Evolutionary conservation across 2,888 invertebrate genomes (phyloP).

Genomic region (Acheta domesticus): DNA sequence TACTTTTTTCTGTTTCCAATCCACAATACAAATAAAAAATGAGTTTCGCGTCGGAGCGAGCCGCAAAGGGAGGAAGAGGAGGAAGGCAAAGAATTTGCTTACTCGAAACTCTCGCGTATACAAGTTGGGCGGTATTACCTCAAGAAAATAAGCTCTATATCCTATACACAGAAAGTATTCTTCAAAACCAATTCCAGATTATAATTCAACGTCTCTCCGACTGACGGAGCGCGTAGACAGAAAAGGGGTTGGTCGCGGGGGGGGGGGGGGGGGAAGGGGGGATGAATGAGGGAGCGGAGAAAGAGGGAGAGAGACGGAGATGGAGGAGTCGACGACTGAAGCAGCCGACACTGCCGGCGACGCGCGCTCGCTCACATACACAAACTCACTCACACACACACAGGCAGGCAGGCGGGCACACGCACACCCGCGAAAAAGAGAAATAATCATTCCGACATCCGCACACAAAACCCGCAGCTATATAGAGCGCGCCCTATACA

Average conservation of each 20-base stretch:
- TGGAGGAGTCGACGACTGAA: neutral
- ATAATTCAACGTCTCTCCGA: conserved; percentile 18
- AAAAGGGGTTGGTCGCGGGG: neutral
- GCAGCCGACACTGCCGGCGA: too few species aligned
- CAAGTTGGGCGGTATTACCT: neutral
- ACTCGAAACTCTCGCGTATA: conserved; percentile 9
- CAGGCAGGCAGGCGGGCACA: too few species aligned
- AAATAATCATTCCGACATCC: conserved; percentile 1
- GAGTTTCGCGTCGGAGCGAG: neutral
- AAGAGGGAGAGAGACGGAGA: neutral
- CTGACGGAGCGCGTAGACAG: neutral
- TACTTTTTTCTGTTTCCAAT: conserved; percentile 18
- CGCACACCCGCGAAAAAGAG: neutral
- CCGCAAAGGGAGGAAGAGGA: neutral
- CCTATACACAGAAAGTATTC: conserved; percentile 18
- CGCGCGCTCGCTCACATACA: too few species aligned
- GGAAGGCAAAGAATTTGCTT: conserved; percentile 5
- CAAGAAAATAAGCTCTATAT: conserved; percentile 18
- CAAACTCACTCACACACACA: too few species aligned
- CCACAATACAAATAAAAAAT: conserved; percentile 5
- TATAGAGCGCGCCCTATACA: conserved; percentile 18
- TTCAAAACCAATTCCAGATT: conserved; percentile 18
- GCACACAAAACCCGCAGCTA: neutral
- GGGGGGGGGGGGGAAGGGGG: neutral
- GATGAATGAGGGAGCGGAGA: neutral